Conservation (phyloP, 2,888 invertebrate species). For the Scaptomyza reducta region DNA sequence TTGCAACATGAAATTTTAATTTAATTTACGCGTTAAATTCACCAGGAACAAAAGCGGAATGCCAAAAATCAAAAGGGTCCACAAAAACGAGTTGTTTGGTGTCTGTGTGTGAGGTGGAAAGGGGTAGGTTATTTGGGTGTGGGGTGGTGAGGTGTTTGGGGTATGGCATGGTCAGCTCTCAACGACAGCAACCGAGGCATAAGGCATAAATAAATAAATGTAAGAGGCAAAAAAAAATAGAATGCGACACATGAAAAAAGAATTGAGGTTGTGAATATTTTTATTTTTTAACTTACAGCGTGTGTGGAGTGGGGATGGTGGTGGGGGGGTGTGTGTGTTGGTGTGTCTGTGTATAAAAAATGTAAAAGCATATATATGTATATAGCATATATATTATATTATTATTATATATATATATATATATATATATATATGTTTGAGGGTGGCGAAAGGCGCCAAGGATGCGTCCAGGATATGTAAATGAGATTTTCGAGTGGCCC, state of each 20-base stretch:
- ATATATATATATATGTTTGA: slow-evolving; percentile 42
- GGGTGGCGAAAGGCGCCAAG: slow-evolving; percentile 40
- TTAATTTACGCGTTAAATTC: slow-evolving; percentile 47
- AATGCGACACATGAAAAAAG: slow-evolving; percentile 20
- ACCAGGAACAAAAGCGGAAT: slow-evolving; percentile 35
- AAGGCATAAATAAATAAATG: slow-evolving; percentile 26
- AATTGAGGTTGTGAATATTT: slow-evolving; percentile 27
- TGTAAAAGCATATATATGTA: slow-evolving; percentile 60
- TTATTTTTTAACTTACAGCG: neutral
- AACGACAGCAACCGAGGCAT: slow-evolving; percentile 28
- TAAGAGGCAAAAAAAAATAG: slow-evolving; percentile 7
- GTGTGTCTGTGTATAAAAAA: slow-evolving; percentile 50
- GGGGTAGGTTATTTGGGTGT: neutral
- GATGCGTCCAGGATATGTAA: slow-evolving; percentile 69
- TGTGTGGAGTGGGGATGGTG: neutral
- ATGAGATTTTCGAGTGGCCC: slow-evolving; percentile 75
- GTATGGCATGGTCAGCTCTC: slow-evolving; percentile 26
- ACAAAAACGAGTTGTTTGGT: neutral
- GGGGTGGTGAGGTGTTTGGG: neutral
- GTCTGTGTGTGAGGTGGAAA: neutral
- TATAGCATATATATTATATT: too few species aligned
- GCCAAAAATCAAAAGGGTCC: slow-evolving; percentile 61
- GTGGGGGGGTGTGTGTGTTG: neutral
- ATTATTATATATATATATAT: too few species aligned
- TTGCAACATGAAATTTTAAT: slow-evolving; percentile 53